Evolutionary conservation across 2,888 invertebrate species (phyloP), one percentile per base, ranked within the genome.

Genomic region (Agrotis segetum): DNA sequence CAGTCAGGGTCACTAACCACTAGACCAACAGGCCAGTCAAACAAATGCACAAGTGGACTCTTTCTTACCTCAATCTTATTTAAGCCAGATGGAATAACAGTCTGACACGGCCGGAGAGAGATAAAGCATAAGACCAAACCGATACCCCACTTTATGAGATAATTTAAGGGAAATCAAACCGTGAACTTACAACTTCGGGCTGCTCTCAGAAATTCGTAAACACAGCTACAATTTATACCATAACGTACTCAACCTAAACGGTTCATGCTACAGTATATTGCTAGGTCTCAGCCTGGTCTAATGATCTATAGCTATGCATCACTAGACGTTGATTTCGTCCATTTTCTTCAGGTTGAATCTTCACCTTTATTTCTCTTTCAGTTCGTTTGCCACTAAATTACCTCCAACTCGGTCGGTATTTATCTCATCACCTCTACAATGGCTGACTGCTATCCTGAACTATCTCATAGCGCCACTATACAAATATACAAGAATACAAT

Each of bases 351-450:
- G 6, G 1, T 34, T 34, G 6, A 40, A 40, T 40, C 11, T 0
- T 40, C 11, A 40, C 40, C 40, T 40, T 9, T 0, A 13, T 49
- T 13, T 19, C n/a, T 2, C n/a, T 61, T 17, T 58, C 79, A 91
- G 90, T 82, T 2, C n/a, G 16, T 83, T 67, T 9, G 79, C 78
- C 44, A 74, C 70, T 0, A 82, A 82, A n/a, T 85, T 89, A 52
- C 92, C 92, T 0, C 71, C 81, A 5, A 83, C 80, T 0, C 74
- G 74, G 13, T 65, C 87, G 46, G 67, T 66, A 0, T 24, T 90
- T 0, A 24, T 88, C 1, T 60, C 85, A 2, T 80, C 91, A 1
- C 91, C 92, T 0, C 65, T 90, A 14, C 91, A 91, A 59, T 92
- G 92, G 92, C 67, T 89, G 13, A 79, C 90, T 0, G 85, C 87